Percentiles rank a stretch among this genome's conserved stretches.
Conservation (phyloP, 2,113 vertebrate genomes). For the Scolopax mira region DNA sequence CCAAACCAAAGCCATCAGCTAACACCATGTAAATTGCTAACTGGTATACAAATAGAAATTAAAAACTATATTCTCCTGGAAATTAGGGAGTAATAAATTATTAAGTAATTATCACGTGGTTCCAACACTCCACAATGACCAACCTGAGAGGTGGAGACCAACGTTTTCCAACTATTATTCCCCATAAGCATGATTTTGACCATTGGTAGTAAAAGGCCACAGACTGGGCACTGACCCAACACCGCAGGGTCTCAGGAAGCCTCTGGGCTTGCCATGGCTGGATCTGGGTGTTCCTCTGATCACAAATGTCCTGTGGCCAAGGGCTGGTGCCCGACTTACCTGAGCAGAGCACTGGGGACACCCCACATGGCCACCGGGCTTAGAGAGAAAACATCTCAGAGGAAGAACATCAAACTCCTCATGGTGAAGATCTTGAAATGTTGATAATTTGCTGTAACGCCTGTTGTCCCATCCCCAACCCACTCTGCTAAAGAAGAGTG, state of each 20-base stretch:
- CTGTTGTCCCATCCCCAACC: accelerated
- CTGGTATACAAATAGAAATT: background rate
- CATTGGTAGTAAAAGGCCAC: accelerated
- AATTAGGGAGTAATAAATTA: background rate
- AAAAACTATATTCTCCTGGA: background rate
- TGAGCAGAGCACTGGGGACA: background rate
- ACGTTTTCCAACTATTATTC: background rate
- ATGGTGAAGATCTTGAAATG: accelerated
- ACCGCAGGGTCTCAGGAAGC: accelerated
- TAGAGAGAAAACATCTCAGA: background rate
- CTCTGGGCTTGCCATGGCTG: accelerated
- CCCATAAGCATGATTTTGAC: background rate
- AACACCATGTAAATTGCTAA: background rate
- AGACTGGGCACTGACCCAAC: accelerated
- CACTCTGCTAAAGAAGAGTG: background rate
- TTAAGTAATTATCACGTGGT: accelerated
- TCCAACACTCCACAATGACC: background rate
- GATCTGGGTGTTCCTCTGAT: background rate
- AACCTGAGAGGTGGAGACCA: background rate
- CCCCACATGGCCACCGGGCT: background rate
- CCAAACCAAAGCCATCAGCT: background rate
- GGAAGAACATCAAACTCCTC: background rate
- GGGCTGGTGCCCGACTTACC: background rate
- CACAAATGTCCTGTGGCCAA: background rate
- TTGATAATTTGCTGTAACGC: accelerated